phyloP scores from a whole-genome alignment of 2,797 vertebrate species.

The Siniperca scherzeri region DNA sequence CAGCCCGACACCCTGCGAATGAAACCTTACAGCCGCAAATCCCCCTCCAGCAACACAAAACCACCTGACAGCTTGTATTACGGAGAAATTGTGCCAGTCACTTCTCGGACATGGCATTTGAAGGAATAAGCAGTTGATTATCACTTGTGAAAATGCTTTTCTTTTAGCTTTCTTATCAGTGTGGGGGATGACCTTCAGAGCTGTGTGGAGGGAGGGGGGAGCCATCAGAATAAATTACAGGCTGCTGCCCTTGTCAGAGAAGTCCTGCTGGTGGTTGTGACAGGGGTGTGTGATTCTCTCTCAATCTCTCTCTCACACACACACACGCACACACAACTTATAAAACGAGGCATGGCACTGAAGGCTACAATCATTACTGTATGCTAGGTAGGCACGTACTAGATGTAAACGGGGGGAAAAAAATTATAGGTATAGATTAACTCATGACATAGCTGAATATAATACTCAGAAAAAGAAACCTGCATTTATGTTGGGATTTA shows the following conservation, averaged over 20 bases:
- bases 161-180: slow-evolving; percentile 73
- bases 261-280: slow-evolving; percentile 68
- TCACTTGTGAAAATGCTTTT: slow-evolving; percentile 67
- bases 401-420: slow-evolving; percentile 58
- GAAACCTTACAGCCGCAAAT: slow-evolving; percentile 54
- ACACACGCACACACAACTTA: slow-evolving; percentile 28
- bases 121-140: slow-evolving; percentile 76
- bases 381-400: slow-evolving; percentile 17
- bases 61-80: slow-evolving; percentile 58
- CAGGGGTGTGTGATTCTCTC: slow-evolving; percentile 49
- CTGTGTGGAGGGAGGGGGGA: slow-evolving; percentile 35
- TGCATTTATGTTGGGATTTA: slow-evolving; percentile 42
- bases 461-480: slow-evolving; percentile 29
- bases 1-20: slow-evolving; percentile 39
- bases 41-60: slow-evolving; percentile 42
- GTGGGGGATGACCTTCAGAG: slow-evolving; percentile 79
- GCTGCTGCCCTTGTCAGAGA: slow-evolving; percentile 73
- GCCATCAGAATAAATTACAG: slow-evolving; percentile 81
- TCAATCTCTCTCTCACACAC: slow-evolving; percentile 25
- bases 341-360: slow-evolving; percentile 19
- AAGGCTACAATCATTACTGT: slow-evolving; percentile 49
- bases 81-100: slow-evolving; percentile 17
- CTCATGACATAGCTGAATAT: slow-evolving; percentile 42
- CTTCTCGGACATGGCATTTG: slow-evolving; percentile 65
- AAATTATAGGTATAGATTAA: slow-evolving; percentile 53